Base-by-base conservation (phyloP, 2,113 vertebrate genomes). In the Urocynchramus pylzowi region DNA sequence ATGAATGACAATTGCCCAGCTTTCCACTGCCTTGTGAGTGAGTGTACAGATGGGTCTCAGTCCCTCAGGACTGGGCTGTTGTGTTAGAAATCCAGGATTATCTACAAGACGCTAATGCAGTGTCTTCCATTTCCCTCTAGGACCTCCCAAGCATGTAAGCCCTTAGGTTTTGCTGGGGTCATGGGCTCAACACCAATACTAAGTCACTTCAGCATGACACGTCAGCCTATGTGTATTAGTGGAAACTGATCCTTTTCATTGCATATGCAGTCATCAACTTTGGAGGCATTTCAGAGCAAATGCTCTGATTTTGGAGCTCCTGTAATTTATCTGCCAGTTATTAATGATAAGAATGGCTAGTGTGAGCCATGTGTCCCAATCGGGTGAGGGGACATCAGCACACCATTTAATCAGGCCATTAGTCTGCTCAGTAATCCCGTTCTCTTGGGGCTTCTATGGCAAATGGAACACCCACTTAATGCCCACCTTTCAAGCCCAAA, bases 201-300 rank as follows among this genome's bases (percentile, higher is more conserved):
- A 81, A 27, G 19, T 44, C 1, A 0, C 19, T 81, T 65, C 27
- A 67, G 37, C 23, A 11, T n/a, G 15, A 35, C 18, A 37, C 26
- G 21, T 31, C 17, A 3, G 15, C 12, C 10, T 50, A 19, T 0
- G 0, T 44, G 10, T 44, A 28, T 44, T 57, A 37, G 35, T 24
- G 23, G 37, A 44, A 52, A 19, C 7, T 9, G 21, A 57, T 37
- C 8, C 12, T 44, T 73, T 89, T 50, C 22, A 20, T 37, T 81
- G 23, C 13, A 28, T 37, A 24, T 28, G 27, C 21, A 59, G 37
- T 44, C 59, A 73, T 37, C 35, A 81, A 2, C 31, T 50, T 19
- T 11, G 33, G 30, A 13, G 12, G 8, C 42, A 81, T 73, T 37
- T 14, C 33, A 65, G 26, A 9, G 27, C 22, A 59, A 52, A 37